phyloP scores from a whole-genome alignment of 1,140 invertebrate species.

The Ladona fulva region DNA sequence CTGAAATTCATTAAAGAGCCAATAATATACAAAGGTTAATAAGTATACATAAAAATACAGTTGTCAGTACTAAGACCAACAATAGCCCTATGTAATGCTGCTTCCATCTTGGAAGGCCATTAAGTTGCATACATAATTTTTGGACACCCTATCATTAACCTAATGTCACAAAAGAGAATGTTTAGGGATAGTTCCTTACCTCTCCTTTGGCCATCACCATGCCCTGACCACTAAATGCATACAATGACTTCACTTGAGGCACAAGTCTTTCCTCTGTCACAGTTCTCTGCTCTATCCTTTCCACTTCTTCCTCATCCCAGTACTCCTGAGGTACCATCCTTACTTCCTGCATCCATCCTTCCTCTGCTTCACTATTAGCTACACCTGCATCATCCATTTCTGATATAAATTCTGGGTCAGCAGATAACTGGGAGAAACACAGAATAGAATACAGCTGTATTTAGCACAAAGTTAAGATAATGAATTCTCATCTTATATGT shows the following conservation, averaged over 20 bases:
- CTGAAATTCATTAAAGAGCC: too few species aligned
- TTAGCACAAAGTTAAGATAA: too few species aligned
- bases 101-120: too few species aligned
- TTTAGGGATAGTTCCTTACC: conserved; percentile 39
- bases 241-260: conserved; percentile 80
- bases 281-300: conserved; percentile 71
- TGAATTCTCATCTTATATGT: too few species aligned
- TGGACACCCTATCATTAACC: too few species aligned
- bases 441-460: too few species aligned
- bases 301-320: conserved; percentile 82
- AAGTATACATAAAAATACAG: too few species aligned
- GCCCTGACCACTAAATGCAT: conserved; percentile 88
- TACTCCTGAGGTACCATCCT: conserved; percentile 78
- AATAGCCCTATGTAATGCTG: too few species aligned
- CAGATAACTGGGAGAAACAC: conserved; percentile 47
- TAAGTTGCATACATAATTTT: too few species aligned
- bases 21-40: too few species aligned
- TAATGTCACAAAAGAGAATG: too few species aligned
- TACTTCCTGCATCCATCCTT: conserved; percentile 43
- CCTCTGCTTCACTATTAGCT: conserved; percentile 27
- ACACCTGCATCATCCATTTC: conserved; percentile 51
- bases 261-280: conserved; percentile 78
- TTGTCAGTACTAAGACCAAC: too few species aligned
- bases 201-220: conserved; percentile 88
- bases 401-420: conserved; percentile 51